Evolutionary conservation across 2,113 vertebrate genomes (phyloP), one percentile per base, ranked within the genome.

Genomic region (Mobula hypostoma): DNA sequence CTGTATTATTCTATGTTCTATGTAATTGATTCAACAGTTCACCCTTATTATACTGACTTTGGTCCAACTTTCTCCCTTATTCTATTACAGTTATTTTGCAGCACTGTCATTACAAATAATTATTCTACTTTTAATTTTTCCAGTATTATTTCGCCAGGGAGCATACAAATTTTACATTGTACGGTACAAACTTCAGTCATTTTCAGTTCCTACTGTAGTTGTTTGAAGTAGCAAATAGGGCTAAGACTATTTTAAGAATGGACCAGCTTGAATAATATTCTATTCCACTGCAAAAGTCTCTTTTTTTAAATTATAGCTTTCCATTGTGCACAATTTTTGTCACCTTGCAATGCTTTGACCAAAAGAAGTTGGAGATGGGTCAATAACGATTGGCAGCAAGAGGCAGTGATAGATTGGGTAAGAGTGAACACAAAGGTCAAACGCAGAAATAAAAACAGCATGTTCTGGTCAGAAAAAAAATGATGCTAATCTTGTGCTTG

Each of bases 201-300:
- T 94, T 72, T 72, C 27, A 91, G 21, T 66, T 92, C 90, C 36
- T 68, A 17, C 17, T 9, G 17, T 11, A 92, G 32, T 11, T 92
- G 58, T 27, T 56, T 93, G 95, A 0, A 94, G 95, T 94, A 96
- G 96, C 56, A 83, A 24, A 83, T 83, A 48, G 36, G 17, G 9
- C 15, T 80, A 40, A 80, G 1, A 68, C 6, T 48, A 70, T 83
- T 83, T 7, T 83, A 56, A 19, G 40, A 83, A 24, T 56, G 19
- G 40, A 83, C 79, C 36, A 56, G 6, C 40, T 56, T 40, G 17
- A 56, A 56, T 56, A 83, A 5, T 83, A 56, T 56, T 83, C 17
- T 21, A 83, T 56, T 48, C 40, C 40, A 56, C 80, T 83, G 36
- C 40, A 17, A 56, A 72, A 15, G 2, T 72, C 70, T 72, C 70